Base-by-base conservation (phyloP, 2,888 invertebrate genomes). In the Rhingia rostrata region DNA sequence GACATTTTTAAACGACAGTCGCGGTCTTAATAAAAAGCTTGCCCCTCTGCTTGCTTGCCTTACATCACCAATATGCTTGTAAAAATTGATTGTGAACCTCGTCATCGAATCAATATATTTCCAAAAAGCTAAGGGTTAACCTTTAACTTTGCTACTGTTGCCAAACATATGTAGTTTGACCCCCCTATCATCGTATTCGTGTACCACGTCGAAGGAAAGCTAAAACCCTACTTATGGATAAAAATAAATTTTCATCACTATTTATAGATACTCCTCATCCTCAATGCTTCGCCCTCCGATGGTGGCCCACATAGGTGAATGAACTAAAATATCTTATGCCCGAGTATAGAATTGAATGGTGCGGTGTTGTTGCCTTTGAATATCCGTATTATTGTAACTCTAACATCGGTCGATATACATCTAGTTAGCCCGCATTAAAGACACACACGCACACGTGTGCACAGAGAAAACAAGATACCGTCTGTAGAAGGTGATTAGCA, bases 271-370 rank as follows among this genome's bases (percentile, higher is more conserved):
- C 9, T 33, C 12, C n/a, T 43, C 43, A 49, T 7, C 9, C 22
- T n/a, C 32, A 41, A 30, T 58, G 58, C 41, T 10, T 61, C 14
- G 5, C 7, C 43, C 10, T 12, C 4, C 12, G 12, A 14, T 7
- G 6, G n/a, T 33, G 33, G 45, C 49, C 2, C 32, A 43, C 1
- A 30, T 30, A 9, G 61, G 61, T 61, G 43, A 61, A 61, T 45
- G 61, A 61, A 61, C 61, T 45, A 61, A 61, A 61, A 60, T 45
- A 45, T 47, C 22, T 35, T 47, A n/a, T 43, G 32, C 10, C 41
- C 41, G n/a, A 41, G 5, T 10, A 10, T 45, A 45, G 6, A 3
- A 45, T 12, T 45, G 14, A 14, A 14, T 30, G 22, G 22, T 30
- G 45, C 14, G 33, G 9, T 33, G 32, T 33, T 7, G 30, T 30